These are phyloP conservation scores for Thymallus thymallus DNA, from an alignment of 2,113 vertebrate genomes.

Conservation along the genomic window DNA sequence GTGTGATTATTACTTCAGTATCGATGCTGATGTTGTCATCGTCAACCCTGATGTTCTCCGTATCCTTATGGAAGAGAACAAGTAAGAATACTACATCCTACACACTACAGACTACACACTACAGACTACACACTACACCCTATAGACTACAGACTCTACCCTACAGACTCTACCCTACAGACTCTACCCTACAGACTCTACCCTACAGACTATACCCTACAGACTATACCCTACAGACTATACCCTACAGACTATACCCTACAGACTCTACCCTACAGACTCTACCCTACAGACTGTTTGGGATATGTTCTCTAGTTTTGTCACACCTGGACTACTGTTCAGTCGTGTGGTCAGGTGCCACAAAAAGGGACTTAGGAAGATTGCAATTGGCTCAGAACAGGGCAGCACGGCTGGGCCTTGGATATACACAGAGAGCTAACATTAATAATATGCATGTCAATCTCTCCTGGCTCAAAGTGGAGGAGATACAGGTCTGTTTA, in stretches of 20 bases:
- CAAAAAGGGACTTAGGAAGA: no score
- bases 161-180: not conserved
- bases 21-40: slow-evolving; percentile 74
- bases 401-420: no score
- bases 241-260: not conserved
- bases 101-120: not conserved
- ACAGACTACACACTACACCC: not conserved
- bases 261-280: not conserved
- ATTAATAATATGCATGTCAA: no score
- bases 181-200: not conserved
- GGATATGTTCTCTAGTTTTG: no score
- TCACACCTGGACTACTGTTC: no score
- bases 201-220: not conserved
- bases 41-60: slow-evolving; percentile 67
- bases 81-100: slow-evolving; percentile 46
- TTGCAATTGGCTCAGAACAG: no score
- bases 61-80: slow-evolving; percentile 76
- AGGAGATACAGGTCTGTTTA: no score
- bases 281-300: not conserved
- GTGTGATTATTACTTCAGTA: slow-evolving; percentile 79
- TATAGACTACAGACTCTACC: not conserved
- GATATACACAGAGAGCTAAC: no score
- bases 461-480: no score
- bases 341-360: no score
- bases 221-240: not conserved